Evolutionary conservation across 2,888 invertebrate genomes (phyloP).

Genomic region (Drosophila sordidula): DNA sequence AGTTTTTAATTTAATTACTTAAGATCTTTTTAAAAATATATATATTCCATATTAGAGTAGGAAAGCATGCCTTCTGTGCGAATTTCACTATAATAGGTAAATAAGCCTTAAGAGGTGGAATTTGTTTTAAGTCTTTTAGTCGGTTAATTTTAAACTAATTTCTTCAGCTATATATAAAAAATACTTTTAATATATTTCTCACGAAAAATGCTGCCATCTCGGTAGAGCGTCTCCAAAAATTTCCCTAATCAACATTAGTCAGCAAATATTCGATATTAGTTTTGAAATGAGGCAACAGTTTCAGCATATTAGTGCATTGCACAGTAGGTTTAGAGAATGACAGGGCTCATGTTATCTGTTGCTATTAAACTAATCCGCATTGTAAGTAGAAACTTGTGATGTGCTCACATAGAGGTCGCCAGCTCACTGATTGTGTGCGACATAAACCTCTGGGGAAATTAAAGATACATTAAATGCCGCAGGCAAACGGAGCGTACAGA

Average conservation of each 20-base stretch:
- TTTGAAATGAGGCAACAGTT: neutral
- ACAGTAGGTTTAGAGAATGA: neutral
- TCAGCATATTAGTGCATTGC: neutral
- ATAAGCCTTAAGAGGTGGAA: too few relatives aligned
- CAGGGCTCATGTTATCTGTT: slow-evolving; percentile 12
- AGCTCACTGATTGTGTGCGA: slow-evolving; percentile 71
- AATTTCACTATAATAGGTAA: too few relatives aligned
- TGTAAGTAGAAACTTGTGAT: slow-evolving; percentile 39
- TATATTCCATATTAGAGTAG: too few relatives aligned
- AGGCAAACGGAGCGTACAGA: slow-evolving; percentile 51
- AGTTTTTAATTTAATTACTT: too few relatives aligned
- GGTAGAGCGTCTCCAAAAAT: neutral
- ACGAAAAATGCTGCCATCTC: too few relatives aligned
- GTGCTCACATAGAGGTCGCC: slow-evolving; percentile 42
- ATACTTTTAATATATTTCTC: too few relatives aligned
- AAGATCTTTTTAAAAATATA: too few relatives aligned
- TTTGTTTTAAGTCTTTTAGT: too few relatives aligned
- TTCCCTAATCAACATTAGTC: neutral
- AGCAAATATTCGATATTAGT: neutral
- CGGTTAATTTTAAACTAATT: too few relatives aligned
- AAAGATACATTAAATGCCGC: slow-evolving; percentile 78
- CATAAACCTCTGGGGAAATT: slow-evolving; percentile 75
- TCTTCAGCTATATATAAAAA: too few relatives aligned
- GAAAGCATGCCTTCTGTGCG: too few relatives aligned
- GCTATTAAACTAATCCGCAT: slow-evolving; percentile 32